Evolutionary conservation across 1,140 invertebrate genomes (phyloP), one percentile per base, ranked within the genome.

Genomic region (Drosophila hydei): DNA sequence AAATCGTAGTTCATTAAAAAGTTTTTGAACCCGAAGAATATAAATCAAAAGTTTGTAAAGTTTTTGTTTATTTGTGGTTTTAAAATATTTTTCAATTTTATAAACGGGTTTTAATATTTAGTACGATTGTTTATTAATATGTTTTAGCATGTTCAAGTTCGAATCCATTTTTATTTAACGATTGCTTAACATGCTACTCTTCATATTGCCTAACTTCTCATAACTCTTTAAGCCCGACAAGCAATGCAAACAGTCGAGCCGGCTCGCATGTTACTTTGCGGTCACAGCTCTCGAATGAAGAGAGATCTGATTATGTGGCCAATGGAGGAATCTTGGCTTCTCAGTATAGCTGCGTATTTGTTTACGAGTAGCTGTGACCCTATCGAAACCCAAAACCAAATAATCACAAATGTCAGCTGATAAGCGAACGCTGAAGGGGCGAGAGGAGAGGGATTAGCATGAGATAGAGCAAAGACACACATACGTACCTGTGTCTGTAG

Each of bases 371-470:
- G 27, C 33, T 70, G 56, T 87, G 83, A 88, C 83, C 83, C 61
- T 43, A 50, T 43, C 59, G 78, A 76, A 88, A 88, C 60, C 65
- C 50, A 68, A 88, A 76, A 76, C 78, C 81, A 59, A 61, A 78
- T 87, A 75, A 83, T 83, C 67, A 52, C 14, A 21, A 65, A 33
- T n/a, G 23, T 25, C 23, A 42, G 4, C 45, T 77, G 81, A 85
- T 81, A 87, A 87, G 77, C 59, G 52, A 63, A 55, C 43, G 72
- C 25, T 50, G 30, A 33, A 5, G 3, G 25, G 11, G 42, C 1
- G 6, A 12, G 11, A 11, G 23, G 43, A 16, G 33, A n/a, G 61
- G 54, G 64, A 74, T 80, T 65, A 67, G 36, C 18, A 7, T 14
- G 45, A 52, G 75, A 63, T 67, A 72, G 75, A 62, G 30, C 43